Percentiles rank a stretch among this genome's conserved stretches.
These are phyloP conservation scores for Sebastes vulpes DNA, from an alignment of 2,797 vertebrate species.

Conservation along the genomic window DNA sequence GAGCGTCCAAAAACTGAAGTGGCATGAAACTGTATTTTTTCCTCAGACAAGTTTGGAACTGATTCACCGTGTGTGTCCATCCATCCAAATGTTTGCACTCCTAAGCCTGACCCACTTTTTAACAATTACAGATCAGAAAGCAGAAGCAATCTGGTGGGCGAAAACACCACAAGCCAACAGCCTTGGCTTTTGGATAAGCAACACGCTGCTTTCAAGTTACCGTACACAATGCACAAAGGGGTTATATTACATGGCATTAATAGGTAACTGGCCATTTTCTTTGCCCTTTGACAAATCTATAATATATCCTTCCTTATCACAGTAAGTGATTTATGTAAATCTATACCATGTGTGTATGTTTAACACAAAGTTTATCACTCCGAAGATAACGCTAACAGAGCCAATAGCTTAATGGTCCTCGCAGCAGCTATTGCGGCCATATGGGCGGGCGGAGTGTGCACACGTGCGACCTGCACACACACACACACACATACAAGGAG, in stretches of 20 bases:
- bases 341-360: constrained; percentile 29
- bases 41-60: constrained; percentile 31
- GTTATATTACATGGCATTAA: constrained; percentile 45
- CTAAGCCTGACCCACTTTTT: constrained; percentile 65
- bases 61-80: constrained; percentile 19
- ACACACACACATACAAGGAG: neutral
- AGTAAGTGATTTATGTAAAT: constrained; percentile 16
- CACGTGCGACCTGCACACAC: constrained; percentile 7
- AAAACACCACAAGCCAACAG: constrained; percentile 34
- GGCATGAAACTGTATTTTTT: constrained; percentile 38
- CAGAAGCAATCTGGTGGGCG: constrained; percentile 22
- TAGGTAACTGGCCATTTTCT: constrained; percentile 46
- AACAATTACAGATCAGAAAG: constrained; percentile 49
- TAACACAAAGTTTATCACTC: constrained; percentile 55
- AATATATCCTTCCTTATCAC: constrained; percentile 52
- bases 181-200: constrained; percentile 23
- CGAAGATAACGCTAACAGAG: constrained; percentile 59
- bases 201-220: constrained; percentile 26
- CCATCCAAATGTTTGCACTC: constrained; percentile 42
- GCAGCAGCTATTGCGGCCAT: constrained; percentile 8
- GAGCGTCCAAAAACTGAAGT: constrained; percentile 47
- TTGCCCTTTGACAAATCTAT: constrained; percentile 34
- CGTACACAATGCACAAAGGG: constrained; percentile 41
- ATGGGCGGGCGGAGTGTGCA: constrained; percentile 1
- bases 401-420: constrained; percentile 58